Base-by-base conservation (phyloP, 2,797 vertebrate genomes). In the Sciaenops ocellatus region DNA sequence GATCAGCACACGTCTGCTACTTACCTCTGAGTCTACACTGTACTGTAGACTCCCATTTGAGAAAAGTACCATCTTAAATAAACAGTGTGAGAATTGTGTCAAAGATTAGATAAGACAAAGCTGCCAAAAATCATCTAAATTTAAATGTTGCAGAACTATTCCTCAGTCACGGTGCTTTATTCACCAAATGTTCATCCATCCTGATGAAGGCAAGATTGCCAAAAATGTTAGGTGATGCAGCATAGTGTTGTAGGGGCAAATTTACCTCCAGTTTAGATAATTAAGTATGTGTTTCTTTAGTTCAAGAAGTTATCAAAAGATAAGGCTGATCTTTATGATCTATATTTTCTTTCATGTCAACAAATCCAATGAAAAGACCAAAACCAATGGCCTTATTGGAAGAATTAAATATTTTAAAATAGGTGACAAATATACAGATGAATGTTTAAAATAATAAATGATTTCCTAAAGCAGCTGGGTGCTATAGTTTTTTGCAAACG, bases 31-130 rank as follows among this genome's bases (percentile, higher is more conserved):
- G 44, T 38, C n/a, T 9, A 16, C 17, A 42, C 17, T 13, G 18
- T 9, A 24, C 41, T 13, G 26, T 22, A 26, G 8, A 47, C 44
- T 18, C 8, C 2, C 9, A 7, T 59, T 50, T 51, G 46, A 17
- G 46, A 44, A 24, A 10, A 47, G 24, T 24, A 30, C 28, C n/a
- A 22, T 42, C 12, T 47, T 59, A 41, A 59, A 46, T 16, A 18
- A 52, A 52, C n/a, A 48, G 66, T 18, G 22, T 65, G 41, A 61
- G 51, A 24, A 69, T 13, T 48, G 57, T 38, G 56, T 24, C 7
- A 48, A 28, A 63, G 38, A 42, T 56, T 20, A 56, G 30, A 71
- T 12, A 18, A 24, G n/a, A n/a, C 28, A 24, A 48, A 28, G 44
- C 3, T 59, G 16, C 41, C 38, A 20, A 16, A 68, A n/a, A 10